Evolutionary conservation across 2,113 vertebrate species (phyloP), one percentile per base, ranked within the genome.

Genomic region (Arizona elegans): DNA sequence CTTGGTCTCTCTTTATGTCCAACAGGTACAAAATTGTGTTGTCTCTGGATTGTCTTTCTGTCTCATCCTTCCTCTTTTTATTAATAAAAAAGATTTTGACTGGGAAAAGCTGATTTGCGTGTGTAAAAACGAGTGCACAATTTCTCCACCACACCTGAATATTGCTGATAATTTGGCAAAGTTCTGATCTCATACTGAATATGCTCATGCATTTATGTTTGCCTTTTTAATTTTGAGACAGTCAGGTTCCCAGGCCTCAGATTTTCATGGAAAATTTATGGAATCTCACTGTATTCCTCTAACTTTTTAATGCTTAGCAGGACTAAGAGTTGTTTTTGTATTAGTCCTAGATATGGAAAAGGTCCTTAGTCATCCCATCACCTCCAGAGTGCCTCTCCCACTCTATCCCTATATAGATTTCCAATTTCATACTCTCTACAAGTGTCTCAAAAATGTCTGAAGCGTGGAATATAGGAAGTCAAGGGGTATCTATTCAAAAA

Each of bases 81-180:
- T 38, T 91, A 94, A 97, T 96, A 93, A 95, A 94, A 93, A 94
- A 91, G 38, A 58, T 94, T 92, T 65, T 90, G 88, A 90, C 24
- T 92, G 81, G 59, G 21, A 43, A 62, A 90, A 89, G 21, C 43
- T 8, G 58, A 10, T 86, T 9, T 81, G 33, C 10, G 3, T 43
- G 33, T 81, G 17, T 81, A 17, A 65, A 50, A 62, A 5, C 6
- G 88, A 9, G 47, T 17, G 2, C 38, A 53, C 12, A n/a, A 15
- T 89, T 26, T 92, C 47, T 93, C 53, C 12, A 43, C 87, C 43
- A 54, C 33, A 50, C 17, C 55, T 59, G 24, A 62, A 62, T 15
- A 13, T 29, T 17, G 50, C n/a, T 54, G n/a, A 91, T 43, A 19
- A 53, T 85, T 86, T 86, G 29, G 11, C 21, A n/a, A 65, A 13